These are phyloP conservation scores for Cerceris rybyensis DNA, from an alignment of 2,888 invertebrate species.

Conservation along the genomic window DNA sequence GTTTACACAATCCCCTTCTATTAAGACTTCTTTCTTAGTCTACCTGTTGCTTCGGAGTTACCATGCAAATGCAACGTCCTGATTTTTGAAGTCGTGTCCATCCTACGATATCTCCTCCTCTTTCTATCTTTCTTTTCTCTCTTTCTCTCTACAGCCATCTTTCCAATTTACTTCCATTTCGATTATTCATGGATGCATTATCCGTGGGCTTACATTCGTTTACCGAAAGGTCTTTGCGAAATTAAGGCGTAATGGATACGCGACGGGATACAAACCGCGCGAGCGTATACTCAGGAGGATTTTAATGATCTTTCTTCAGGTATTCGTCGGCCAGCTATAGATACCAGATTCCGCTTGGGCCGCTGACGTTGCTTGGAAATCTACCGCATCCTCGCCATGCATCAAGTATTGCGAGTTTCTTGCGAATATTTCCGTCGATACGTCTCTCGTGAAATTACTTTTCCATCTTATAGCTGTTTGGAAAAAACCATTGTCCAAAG, in stretches of 20 bases:
- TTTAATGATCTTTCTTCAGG: slow-evolving; percentile 68
- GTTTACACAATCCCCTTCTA: too few species aligned
- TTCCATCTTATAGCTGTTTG: neutral
- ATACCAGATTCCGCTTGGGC: slow-evolving; percentile 66
- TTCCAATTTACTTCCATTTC: slow-evolving; percentile 50
- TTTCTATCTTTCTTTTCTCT: too few species aligned
- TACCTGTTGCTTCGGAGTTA: too few species aligned
- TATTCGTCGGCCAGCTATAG: slow-evolving; percentile 64
- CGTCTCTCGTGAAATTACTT: slow-evolving; percentile 8
- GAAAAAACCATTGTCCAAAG: neutral
- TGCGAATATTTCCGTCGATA: slow-evolving; percentile 42
- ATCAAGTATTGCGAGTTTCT: slow-evolving; percentile 33
- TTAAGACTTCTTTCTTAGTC: too few species aligned
- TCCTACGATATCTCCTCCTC: neutral
- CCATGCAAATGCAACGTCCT: neutral
- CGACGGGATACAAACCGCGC: slow-evolving; percentile 65
- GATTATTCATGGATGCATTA: slow-evolving; percentile 52
- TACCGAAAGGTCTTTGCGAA: slow-evolving; percentile 58
- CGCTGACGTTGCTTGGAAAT: slow-evolving; percentile 54
- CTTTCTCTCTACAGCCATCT: neutral
- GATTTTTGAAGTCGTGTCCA: neutral
- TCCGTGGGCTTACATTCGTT: slow-evolving; percentile 40
- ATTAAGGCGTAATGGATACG: slow-evolving; percentile 65
- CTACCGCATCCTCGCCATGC: slow-evolving; percentile 48
- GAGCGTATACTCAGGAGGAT: slow-evolving; percentile 57